phyloP scores from a whole-genome alignment of 2,113 vertebrate genomes.

The Tursiops truncatus region DNA sequence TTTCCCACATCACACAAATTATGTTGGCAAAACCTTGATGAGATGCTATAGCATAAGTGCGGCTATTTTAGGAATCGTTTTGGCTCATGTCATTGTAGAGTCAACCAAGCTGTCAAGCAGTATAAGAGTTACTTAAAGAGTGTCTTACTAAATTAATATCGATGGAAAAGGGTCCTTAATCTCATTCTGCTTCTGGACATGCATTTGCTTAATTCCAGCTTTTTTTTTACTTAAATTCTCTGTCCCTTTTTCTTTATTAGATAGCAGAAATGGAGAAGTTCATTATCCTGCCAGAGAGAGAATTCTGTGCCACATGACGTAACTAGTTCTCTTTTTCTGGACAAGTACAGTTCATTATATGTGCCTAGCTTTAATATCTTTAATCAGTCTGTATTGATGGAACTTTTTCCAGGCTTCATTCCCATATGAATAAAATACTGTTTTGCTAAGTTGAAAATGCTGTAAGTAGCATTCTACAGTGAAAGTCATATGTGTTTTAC shows the following conservation, averaged over 20 bases:
- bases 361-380: background rate
- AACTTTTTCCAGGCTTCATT: conserved; percentile 19
- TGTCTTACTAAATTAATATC: conserved; percentile 64
- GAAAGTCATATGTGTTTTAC: background rate
- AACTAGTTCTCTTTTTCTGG: background rate
- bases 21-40: conserved; percentile 62
- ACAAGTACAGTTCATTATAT: conserved; percentile 24
- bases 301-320: background rate
- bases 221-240: conserved; percentile 64
- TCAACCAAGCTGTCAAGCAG: conserved; percentile 55
- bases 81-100: background rate
- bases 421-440: background rate
- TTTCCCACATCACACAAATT: conserved; percentile 41
- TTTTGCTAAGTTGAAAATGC: conserved; percentile 4
- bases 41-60: background rate
- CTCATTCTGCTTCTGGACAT: conserved; percentile 11
- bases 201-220: conserved; percentile 58
- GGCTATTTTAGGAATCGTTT: conserved; percentile 56
- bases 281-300: background rate
- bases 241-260: conserved; percentile 22
- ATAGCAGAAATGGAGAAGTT: conserved; percentile 48
- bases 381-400: conserved; percentile 23
- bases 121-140: conserved; percentile 47
- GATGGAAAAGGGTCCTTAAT: conserved; percentile 52
- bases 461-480: background rate